Conservation (phyloP, 2,113 vertebrate species). For the Chaetura pelagica region DNA sequence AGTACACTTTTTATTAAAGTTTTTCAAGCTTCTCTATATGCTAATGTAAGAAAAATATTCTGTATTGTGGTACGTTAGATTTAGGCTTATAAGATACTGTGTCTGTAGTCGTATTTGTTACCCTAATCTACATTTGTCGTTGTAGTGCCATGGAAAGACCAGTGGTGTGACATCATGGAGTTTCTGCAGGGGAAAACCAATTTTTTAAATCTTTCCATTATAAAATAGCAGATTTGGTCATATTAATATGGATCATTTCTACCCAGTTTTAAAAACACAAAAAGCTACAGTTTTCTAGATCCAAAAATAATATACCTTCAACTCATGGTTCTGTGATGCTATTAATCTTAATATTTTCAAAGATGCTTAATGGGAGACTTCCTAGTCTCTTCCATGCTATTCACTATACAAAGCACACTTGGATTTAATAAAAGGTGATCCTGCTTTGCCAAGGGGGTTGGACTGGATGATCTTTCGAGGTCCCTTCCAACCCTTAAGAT, state of each 20-base stretch:
- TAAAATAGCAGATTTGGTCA: neutral
- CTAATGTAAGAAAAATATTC: neutral
- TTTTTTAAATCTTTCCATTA: neutral
- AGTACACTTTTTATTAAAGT: neutral
- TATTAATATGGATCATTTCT: neutral
- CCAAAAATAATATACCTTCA: neutral
- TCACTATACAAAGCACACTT: neutral
- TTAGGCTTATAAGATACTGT: neutral
- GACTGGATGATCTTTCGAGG: no score
- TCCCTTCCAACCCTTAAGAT: no score
- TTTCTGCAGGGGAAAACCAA: neutral
- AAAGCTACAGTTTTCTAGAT: neutral
- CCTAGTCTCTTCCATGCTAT: neutral
- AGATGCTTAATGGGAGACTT: neutral
- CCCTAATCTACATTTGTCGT: neutral
- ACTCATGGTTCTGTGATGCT: neutral
- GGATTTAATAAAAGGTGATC: neutral
- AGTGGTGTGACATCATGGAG: neutral
- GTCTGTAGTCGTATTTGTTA: neutral
- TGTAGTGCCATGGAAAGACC: neutral
- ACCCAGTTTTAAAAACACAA: neutral
- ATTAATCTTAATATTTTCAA: neutral
- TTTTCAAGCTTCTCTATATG: neutral
- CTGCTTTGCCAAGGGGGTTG: no score
- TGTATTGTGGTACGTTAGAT: neutral